Evolutionary conservation across 2,113 vertebrate genomes (phyloP), one percentile per base, ranked within the genome.

Genomic region (Cyprinodon brontotheroides): DNA sequence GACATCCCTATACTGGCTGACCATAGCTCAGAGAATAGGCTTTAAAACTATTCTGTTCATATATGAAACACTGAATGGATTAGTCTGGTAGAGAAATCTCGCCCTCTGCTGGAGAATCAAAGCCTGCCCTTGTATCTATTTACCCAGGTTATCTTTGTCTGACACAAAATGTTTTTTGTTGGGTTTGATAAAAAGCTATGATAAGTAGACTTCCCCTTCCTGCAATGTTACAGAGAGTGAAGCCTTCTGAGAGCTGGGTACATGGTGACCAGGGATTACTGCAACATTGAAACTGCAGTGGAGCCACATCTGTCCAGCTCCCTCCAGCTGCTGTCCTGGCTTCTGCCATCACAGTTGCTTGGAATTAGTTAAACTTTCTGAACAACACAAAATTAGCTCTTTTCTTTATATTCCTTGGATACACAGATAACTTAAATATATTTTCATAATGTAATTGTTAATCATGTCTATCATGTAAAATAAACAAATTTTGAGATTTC

Each of bases 211-310:
- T 36, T 60, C 53, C 0, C 17, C 63, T 50, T 17, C 48, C 65
- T 91, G 89, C 69, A 85, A 85, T 78, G 13, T 6, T 9, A 81
- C 72, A 0, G 37, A 69, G 13, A 8, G 4, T 0, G 86, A 10
- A 10, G 20, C 40, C 36, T 91, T 43, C 74, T 92, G 57, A 79
- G 70, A 0, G 78, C 41, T 0, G 68, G 59, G 3, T 91, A 87
- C 84, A 85, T 68, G 10, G 0, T 89, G 70, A 81, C 64, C 66
- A 74, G 13, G 57, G 65, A n/a, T 37, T 89, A 86, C 86, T 92
- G 91, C 79, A 61, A 1, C 67, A 68, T 63, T 0, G 29, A 87
- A 20, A 4, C 17, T 92, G 87, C 11, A 91, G 86, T 0, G 81
- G 85, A 41, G 91, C 86, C 41, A 45, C 75, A 11, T 53, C 82